phyloP scores from a whole-genome alignment of 2,113 vertebrate species.

The Hystrix cristata region DNA sequence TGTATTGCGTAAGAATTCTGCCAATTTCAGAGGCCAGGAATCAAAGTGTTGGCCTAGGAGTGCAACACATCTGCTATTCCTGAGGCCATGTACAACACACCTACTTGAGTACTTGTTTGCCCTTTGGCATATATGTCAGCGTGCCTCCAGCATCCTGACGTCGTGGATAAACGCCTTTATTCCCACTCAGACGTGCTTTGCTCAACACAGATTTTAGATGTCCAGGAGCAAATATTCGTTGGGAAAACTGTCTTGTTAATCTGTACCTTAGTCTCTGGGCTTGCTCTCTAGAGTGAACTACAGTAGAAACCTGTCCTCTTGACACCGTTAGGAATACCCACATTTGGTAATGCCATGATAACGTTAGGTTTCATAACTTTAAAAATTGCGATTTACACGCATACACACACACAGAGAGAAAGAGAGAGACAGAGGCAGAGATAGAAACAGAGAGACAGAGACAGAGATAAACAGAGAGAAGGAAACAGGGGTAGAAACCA shows the following conservation, averaged over 20 bases:
- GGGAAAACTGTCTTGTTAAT: not conserved
- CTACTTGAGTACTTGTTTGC: slow-evolving; percentile 58
- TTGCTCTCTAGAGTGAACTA: not conserved
- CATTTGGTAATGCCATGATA: not conserved
- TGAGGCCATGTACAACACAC: slow-evolving; percentile 30
- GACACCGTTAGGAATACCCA: not conserved
- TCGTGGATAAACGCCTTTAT: slow-evolving; percentile 15
- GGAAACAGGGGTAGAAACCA: not conserved
- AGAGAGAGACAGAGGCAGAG: too few relatives aligned
- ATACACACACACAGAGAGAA: not conserved
- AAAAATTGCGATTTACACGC: not conserved
- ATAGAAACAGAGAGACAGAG: too few relatives aligned
- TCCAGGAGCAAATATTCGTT: not conserved
- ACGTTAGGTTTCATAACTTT: not conserved
- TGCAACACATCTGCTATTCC: slow-evolving; percentile 75
- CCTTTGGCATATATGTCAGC: not conserved
- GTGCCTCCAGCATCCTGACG: not conserved
- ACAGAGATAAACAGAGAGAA: too few relatives aligned
- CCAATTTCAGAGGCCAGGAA: slow-evolving; percentile 76
- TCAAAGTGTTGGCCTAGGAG: not conserved
- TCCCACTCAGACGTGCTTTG: not conserved
- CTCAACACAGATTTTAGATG: slow-evolving; percentile 54
- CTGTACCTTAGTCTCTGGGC: not conserved
- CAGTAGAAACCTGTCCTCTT: not conserved
- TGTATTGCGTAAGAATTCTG: slow-evolving; percentile 31